These are phyloP conservation scores for Xyrauchen texanus DNA, from an alignment of 2,113 vertebrate genomes.

Conservation along the genomic window DNA sequence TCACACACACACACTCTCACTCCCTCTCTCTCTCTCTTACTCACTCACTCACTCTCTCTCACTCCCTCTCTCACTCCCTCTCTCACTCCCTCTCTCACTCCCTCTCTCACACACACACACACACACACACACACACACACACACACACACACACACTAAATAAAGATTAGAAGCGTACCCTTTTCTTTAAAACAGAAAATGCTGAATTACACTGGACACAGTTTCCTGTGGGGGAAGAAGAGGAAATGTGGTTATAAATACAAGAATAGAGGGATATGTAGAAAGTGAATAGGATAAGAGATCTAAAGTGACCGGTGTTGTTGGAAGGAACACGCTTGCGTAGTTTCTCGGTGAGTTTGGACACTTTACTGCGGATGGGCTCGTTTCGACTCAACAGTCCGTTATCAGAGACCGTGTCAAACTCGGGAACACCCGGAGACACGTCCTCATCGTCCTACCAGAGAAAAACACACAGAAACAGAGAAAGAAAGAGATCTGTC, in stretches of 20 bases:
- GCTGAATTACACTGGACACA: conserved; percentile 88
- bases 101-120: too few relatives aligned
- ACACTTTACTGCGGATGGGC: conserved; percentile 93
- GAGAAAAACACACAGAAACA: not conserved
- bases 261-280: not conserved
- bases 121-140: too few relatives aligned
- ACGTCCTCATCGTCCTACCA: conserved; percentile 90
- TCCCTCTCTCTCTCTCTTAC: too few relatives aligned
- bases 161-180: conserved; percentile 77
- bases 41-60: too few relatives aligned
- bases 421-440: conserved; percentile 80
- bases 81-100: too few relatives aligned
- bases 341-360: conserved; percentile 89
- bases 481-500: too few relatives aligned
- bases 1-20: too few relatives aligned
- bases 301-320: conserved; percentile 65
- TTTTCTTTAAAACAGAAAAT: conserved; percentile 96
- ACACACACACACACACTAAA: too few relatives aligned
- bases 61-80: too few relatives aligned
- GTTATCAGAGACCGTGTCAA: conserved; percentile 89
- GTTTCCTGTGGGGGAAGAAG: conserved; percentile 75
- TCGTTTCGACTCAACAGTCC: conserved; percentile 92
- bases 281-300: too few relatives aligned
- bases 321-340: conserved; percentile 91
- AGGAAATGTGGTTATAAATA: not conserved